phyloP scores from a whole-genome alignment of 2,113 vertebrate species.

The Bubalus kerabau region DNA sequence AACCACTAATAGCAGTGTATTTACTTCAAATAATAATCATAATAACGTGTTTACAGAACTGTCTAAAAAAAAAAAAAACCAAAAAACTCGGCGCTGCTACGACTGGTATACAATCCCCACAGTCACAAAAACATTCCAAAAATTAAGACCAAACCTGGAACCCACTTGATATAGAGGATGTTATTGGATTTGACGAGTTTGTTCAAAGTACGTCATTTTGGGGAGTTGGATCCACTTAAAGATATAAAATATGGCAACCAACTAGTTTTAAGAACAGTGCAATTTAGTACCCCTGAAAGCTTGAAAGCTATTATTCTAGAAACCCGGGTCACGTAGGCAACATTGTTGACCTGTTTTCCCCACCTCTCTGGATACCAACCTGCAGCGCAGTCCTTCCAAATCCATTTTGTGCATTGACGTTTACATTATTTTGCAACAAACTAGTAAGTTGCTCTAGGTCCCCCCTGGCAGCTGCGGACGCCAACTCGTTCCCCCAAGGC shows the following conservation, averaged over 20 bases:
- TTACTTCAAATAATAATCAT: constrained; percentile 73
- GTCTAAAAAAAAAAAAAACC: constrained; percentile 51
- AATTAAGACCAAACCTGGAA: constrained; percentile 73
- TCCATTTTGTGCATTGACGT: constrained; percentile 90
- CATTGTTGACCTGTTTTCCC: constrained; percentile 79
- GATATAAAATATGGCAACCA: constrained; percentile 86
- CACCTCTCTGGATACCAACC: constrained; percentile 88
- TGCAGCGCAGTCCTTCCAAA: constrained; percentile 93
- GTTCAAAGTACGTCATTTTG: constrained; percentile 85
- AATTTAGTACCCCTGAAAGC: constrained; percentile 51
- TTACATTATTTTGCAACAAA: constrained; percentile 88
- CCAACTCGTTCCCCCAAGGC: constrained; percentile 85
- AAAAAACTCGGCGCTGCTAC: constrained; percentile 44
- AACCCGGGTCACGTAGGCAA: constrained; percentile 80
- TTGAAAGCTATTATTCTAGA: constrained; percentile 73
- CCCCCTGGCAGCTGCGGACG: constrained; percentile 91
- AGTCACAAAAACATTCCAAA: constrained; percentile 72
- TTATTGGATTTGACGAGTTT: constrained; percentile 76
- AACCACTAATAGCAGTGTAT: constrained; percentile 60
- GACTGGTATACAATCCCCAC: constrained; percentile 68
- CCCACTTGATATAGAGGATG: constrained; percentile 75
- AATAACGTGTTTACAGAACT: constrained; percentile 80
- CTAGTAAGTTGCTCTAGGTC: constrained; percentile 83
- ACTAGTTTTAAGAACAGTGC: constrained; percentile 75
- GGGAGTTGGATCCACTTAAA: constrained; percentile 80